Conservation (phyloP, 2,113 vertebrate genomes). For the Circaetus gallicus region DNA sequence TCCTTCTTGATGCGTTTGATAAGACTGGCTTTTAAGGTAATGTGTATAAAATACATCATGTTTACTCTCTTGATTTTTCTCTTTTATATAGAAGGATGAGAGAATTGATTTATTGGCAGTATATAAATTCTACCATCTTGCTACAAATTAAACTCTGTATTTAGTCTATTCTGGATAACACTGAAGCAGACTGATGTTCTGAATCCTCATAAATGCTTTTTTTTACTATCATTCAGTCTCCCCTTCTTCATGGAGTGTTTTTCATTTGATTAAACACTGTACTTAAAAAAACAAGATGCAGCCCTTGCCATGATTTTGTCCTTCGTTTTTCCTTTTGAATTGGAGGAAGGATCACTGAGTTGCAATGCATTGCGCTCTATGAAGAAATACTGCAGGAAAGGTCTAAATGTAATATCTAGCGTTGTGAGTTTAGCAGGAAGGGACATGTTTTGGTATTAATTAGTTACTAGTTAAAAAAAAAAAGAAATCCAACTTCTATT, state of each 20-base stretch:
- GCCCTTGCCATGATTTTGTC: background rate
- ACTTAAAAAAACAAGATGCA: background rate
- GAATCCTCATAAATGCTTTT: background rate
- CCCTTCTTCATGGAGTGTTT: background rate
- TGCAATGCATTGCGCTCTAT: background rate
- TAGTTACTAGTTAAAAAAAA: background rate
- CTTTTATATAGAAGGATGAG: background rate
- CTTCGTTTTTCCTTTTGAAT: background rate
- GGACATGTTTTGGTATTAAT: background rate
- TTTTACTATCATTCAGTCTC: background rate
- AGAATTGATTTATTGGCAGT: background rate
- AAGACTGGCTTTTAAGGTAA: background rate
- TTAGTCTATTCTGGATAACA: background rate
- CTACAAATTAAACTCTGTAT: background rate
- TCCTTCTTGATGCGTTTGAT: background rate
- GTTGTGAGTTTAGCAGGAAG: background rate
- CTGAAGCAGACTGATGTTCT: background rate
- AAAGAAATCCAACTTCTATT: background rate
- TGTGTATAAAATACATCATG: background rate
- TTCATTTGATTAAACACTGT: background rate
- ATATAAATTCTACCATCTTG: background rate
- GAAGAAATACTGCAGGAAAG: background rate
- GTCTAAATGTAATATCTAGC: background rate
- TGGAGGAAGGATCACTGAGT: background rate
- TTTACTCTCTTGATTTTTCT: background rate